Conservation (phyloP, 2,888 invertebrate species). For the Polydrusus cervinus region DNA sequence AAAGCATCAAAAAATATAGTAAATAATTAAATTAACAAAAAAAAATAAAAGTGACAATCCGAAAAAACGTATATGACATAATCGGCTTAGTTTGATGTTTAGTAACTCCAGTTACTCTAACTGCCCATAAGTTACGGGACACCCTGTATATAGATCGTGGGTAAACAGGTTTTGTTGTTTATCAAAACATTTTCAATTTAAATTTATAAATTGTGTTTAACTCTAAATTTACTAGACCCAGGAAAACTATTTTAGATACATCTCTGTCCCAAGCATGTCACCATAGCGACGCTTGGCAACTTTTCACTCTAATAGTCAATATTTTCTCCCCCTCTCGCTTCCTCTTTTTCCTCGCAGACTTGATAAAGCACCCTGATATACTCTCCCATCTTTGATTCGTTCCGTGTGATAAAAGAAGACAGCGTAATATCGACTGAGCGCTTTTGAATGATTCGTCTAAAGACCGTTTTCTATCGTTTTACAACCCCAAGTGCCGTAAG, state of each 20-base stretch:
- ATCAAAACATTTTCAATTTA: too few species aligned
- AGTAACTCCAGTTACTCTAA: too few species aligned
- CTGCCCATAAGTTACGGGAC: too few species aligned
- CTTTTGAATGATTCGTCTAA: neutral
- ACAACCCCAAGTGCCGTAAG: slow-evolving; percentile 9
- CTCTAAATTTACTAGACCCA: neutral
- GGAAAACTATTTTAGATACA: slow-evolving; percentile 38
- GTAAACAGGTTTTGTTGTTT: too few species aligned
- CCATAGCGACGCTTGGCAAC: slow-evolving; percentile 66
- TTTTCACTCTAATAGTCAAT: slow-evolving; percentile 71
- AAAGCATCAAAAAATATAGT: too few species aligned
- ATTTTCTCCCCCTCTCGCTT: slow-evolving; percentile 62
- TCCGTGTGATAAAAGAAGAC: neutral
- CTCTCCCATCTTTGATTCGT: neutral
- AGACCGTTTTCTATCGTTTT: neutral
- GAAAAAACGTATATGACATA: too few species aligned
- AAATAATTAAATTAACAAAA: too few species aligned
- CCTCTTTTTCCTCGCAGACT: slow-evolving; percentile 24
- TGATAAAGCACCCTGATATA: neutral
- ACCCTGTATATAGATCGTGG: too few species aligned
- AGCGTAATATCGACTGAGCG: neutral
- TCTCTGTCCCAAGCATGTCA: slow-evolving; percentile 62
- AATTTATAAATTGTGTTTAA: slow-evolving; percentile 39
- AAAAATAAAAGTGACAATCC: too few species aligned
- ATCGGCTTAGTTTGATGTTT: too few species aligned